Percentiles rank a stretch among this genome's conserved stretches.
Conservation (phyloP, 1,140 invertebrate genomes). For the Branchinecta lynchi region DNA sequence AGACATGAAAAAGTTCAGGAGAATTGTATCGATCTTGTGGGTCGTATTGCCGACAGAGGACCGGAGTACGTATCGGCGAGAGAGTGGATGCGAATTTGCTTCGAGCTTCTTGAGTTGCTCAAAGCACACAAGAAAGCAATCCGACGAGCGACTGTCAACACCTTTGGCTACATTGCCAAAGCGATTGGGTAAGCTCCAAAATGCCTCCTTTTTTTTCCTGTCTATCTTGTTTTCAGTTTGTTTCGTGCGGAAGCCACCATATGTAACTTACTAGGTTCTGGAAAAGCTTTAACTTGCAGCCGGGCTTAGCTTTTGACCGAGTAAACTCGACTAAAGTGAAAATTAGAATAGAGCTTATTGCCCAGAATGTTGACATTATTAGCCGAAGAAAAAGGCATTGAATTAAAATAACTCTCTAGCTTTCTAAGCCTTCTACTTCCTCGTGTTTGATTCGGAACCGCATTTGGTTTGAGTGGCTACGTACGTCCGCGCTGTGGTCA, state of each 20-base stretch:
- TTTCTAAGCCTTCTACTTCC: no score
- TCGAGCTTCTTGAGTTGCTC: constrained; percentile 90
- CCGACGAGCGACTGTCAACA: constrained; percentile 94
- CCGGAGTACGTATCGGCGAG: constrained; percentile 96
- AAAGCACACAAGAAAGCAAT: constrained; percentile 99
- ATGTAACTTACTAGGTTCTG: no score
- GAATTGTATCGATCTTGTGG: constrained; percentile 98
- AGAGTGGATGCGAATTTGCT: constrained; percentile 99
- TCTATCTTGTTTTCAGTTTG: not conserved
- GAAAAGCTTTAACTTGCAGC: no score
- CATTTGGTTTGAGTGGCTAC: no score
- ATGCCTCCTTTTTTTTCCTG: constrained; percentile 17
- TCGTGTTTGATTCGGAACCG: no score
- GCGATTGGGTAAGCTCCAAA: constrained; percentile 66
- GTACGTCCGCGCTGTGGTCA: no score
- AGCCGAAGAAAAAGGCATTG: no score
- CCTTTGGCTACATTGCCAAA: constrained; percentile 99
- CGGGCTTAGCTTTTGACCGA: no score
- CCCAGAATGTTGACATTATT: no score
- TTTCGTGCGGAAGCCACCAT: not conserved
- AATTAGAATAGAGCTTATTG: no score
- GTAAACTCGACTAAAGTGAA: no score
- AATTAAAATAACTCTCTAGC: no score
- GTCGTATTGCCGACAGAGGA: constrained; percentile 96
- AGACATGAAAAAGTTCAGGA: constrained; percentile 75